These are phyloP conservation scores for Ctenomys sociabilis DNA, from an alignment of 2,113 vertebrate genomes.

Conservation along the genomic window DNA sequence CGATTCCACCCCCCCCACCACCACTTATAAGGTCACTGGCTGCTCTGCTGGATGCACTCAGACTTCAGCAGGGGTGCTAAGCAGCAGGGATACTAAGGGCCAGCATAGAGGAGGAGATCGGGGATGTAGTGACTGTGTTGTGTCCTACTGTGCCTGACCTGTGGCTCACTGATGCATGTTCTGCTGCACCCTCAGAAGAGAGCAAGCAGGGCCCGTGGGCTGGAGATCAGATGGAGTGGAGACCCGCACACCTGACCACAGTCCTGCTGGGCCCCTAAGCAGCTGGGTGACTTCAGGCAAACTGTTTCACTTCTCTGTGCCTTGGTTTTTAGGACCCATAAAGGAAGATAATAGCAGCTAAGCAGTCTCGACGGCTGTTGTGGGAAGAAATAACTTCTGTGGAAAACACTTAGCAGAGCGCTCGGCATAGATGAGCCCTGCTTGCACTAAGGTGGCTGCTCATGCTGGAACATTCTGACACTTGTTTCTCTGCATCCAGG, in stretches of 20 bases:
- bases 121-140: no score
- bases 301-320: not conserved
- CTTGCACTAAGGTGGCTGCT: accelerated
- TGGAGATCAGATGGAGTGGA: not conserved
- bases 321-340: not conserved
- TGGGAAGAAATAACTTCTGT: not conserved
- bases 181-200: not conserved
- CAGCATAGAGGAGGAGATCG: not conserved
- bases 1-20: not conserved
- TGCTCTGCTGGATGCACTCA: not conserved
- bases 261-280: no score
- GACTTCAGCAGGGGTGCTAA: not conserved
- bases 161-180: not conserved
- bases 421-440: not conserved
- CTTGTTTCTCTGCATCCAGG: not conserved
- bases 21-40: not conserved
- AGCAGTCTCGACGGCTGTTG: no score
- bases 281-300: not conserved
- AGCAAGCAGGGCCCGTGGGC: accelerated
- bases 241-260: accelerated
- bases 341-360: not conserved
- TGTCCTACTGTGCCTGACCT: not conserved
- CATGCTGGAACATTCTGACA: no score
- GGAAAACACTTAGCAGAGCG: not conserved
- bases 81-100: not conserved